These are phyloP conservation scores for Xylota sylvarum DNA, from an alignment of 2,888 invertebrate genomes.

Conservation along the genomic window DNA sequence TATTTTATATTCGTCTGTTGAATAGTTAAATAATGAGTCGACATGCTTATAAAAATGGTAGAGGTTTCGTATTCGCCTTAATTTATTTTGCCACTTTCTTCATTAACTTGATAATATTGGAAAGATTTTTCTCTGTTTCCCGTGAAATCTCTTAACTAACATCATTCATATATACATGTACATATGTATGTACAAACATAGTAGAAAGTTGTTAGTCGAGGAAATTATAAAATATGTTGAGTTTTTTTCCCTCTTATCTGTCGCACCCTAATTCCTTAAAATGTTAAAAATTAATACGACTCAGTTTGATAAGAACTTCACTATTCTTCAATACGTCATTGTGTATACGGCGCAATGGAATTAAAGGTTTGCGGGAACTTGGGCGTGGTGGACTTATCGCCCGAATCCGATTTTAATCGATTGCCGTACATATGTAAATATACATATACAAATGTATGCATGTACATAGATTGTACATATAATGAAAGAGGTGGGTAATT, in stretches of 20 bases:
- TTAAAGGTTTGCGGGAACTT: conserved; percentile 27
- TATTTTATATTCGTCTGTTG: neutral
- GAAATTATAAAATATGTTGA: conserved; percentile 21
- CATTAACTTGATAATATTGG: neutral
- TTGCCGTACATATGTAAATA: conserved; percentile 33
- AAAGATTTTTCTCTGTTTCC: conserved; percentile 12
- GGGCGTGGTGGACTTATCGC: conserved; percentile 72
- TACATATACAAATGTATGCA: neutral
- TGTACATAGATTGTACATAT: neutral
- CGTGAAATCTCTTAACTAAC: conserved; percentile 3
- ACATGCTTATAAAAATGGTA: neutral
- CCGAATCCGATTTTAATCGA: conserved; percentile 57
- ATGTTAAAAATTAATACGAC: conserved; percentile 17
- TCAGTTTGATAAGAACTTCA: conserved; percentile 40
- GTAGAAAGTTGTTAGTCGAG: conserved; percentile 57
- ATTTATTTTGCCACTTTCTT: conserved; percentile 40
- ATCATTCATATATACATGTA: neutral
- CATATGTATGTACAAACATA: neutral
- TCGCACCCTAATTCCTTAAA: neutral
- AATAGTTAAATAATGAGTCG: neutral
- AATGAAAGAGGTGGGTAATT: neutral
- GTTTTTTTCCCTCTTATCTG: conserved; percentile 9
- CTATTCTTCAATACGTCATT: conserved; percentile 2
- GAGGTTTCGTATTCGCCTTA: neutral
- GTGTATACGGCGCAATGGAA: conserved; percentile 24